Percentiles rank a stretch among this genome's conserved stretches.
These are phyloP conservation scores for Ceramica pisi DNA, from an alignment of 2,888 invertebrate genomes.

Conservation along the genomic window DNA sequence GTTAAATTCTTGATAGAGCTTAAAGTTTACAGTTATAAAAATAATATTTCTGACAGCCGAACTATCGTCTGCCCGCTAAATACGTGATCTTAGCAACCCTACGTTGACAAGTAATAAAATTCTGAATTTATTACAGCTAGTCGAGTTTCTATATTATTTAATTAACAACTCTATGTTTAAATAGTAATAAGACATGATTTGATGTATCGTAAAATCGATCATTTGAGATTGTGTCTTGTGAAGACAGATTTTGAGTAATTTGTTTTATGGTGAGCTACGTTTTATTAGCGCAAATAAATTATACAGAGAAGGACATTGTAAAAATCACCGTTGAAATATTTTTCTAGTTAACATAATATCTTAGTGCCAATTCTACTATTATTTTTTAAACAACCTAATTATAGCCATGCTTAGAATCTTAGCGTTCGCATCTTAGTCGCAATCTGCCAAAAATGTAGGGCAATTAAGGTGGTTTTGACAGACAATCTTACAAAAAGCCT, in stretches of 20 bases:
- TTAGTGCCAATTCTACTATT: too few species aligned
- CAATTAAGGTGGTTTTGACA: too few species aligned
- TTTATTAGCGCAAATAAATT: not conserved
- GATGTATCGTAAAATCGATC: constrained; percentile 12
- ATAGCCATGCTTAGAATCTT: too few species aligned
- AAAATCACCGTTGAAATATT: not conserved
- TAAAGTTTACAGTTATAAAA: not conserved
- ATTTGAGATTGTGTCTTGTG: constrained; percentile 1
- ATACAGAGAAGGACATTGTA: not conserved
- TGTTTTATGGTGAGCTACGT: not conserved
- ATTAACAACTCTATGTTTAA: constrained; percentile 48
- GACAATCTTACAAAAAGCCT: too few species aligned
- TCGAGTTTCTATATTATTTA: constrained; percentile 48
- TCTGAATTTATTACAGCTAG: constrained; percentile 26
- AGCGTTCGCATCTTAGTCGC: too few species aligned
- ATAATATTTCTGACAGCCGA: not conserved
- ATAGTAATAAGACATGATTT: constrained; percentile 7
- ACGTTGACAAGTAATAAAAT: constrained; percentile 38
- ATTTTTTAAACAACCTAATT: too few species aligned
- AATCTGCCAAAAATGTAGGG: too few species aligned
- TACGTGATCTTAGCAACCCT: constrained; percentile 40
- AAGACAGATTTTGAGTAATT: not conserved
- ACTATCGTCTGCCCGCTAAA: constrained; percentile 2
- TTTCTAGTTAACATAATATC: too few species aligned
- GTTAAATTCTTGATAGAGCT: not conserved